Conservation (phyloP, 2,113 vertebrate species). For the Onychostoma macrolepis region DNA sequence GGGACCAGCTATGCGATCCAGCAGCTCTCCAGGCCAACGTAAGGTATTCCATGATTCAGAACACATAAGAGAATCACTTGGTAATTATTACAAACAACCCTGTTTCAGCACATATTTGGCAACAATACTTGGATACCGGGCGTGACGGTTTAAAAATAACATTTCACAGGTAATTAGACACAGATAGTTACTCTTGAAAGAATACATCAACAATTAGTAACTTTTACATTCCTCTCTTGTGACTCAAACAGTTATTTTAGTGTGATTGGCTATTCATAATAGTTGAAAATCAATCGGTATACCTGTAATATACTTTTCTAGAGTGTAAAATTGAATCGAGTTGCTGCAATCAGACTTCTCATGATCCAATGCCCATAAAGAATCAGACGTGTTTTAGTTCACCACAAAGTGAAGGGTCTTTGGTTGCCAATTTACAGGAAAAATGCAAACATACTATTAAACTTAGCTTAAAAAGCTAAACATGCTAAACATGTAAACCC, state of each 20-base stretch:
- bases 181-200: conserved; percentile 1
- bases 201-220: conserved; percentile 7
- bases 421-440: conserved; percentile 31
- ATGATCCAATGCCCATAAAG: neutral
- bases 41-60: neutral
- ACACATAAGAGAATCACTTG: conserved; percentile 9
- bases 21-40: neutral
- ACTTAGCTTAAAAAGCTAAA: conserved; percentile 40
- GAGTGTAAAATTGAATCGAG: too few species aligned
- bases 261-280: conserved; percentile 4
- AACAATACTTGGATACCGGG: neutral
- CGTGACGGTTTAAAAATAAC: conserved; percentile 1
- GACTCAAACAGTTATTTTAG: neutral
- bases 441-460: conserved; percentile 52
- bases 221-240: neutral
- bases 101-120: conserved; percentile 1
- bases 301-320: conserved; percentile 44
- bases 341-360: neutral
- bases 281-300: neutral
- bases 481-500: conserved; percentile 59
- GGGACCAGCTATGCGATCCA: conserved; percentile 56
- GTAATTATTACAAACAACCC: conserved; percentile 8
- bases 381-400: neutral
- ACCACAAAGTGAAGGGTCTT: conserved; percentile 12
- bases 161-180: conserved; percentile 21